These are phyloP conservation scores for Geotrupes spiniger DNA, from an alignment of 2,888 invertebrate species.

Conservation along the genomic window DNA sequence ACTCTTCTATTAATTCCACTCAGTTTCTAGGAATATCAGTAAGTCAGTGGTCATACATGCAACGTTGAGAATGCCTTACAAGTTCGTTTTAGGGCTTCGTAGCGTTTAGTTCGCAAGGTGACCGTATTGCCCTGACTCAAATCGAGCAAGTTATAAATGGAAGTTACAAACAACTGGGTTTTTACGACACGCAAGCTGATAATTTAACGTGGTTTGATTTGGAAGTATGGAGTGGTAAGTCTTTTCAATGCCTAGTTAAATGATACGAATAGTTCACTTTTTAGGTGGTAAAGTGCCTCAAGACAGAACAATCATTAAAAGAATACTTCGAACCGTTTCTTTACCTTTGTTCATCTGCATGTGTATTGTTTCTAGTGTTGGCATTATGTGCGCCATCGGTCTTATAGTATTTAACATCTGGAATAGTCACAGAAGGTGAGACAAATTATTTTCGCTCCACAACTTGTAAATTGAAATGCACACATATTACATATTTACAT, in stretches of 20 bases:
- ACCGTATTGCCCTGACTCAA: conserved; percentile 96
- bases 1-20: conserved; percentile 97
- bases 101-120: conserved; percentile 97
- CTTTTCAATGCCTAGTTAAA: conserved; percentile 13
- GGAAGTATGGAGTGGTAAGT: conserved; percentile 87
- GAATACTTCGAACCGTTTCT: conserved; percentile 82
- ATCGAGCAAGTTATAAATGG: conserved; percentile 97
- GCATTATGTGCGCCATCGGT: conserved; percentile 79
- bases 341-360: conserved; percentile 90
- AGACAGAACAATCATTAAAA: conserved; percentile 87
- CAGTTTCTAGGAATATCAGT: conserved; percentile 98
- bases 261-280: too few relatives aligned
- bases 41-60: conserved; percentile 37
- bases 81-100: conserved; percentile 76
- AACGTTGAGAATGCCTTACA: neutral
- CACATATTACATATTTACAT: too few relatives aligned
- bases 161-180: conserved; percentile 90
- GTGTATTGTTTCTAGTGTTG: conserved; percentile 85
- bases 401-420: conserved; percentile 91
- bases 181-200: conserved; percentile 93
- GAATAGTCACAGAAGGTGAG: conserved; percentile 88
- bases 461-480: too few relatives aligned
- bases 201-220: conserved; percentile 91
- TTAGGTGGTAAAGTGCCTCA: conserved; percentile 87
- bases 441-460: conserved; percentile 14